A percentile compares a stretch with the other conserved stretches of the same genome.
Evolutionary conservation across 2,797 vertebrate species (phyloP).

Genomic region (Scarus forsteni): DNA sequence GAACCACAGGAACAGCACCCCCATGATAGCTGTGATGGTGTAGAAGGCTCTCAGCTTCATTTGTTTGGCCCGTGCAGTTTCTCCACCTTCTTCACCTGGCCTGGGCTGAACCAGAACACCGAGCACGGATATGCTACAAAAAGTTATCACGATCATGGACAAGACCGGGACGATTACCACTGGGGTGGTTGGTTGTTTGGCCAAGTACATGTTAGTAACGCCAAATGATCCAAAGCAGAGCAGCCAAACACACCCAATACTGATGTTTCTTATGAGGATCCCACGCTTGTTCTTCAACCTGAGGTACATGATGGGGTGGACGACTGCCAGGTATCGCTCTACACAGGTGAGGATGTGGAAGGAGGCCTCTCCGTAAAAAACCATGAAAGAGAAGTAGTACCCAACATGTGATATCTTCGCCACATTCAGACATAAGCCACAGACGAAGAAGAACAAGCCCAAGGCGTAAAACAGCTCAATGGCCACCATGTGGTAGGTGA

Average conservation of each 20-base stretch:
- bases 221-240: rapidly evolving
- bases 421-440: rapidly evolving
- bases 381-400: rapidly evolving
- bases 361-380: not conserved
- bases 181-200: rapidly evolving
- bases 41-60: conserved; percentile 21
- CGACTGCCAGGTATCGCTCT: conserved; percentile 45
- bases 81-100: not conserved
- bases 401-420: rapidly evolving
- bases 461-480: not conserved
- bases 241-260: conserved; percentile 22
- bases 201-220: rapidly evolving
- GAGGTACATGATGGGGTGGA: conserved; percentile 38
- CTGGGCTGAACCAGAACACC: conserved; percentile 27
- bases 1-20: conserved; percentile 2
- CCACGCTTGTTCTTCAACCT: not conserved
- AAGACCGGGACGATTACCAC: rapidly evolving
- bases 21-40: conserved; percentile 7
- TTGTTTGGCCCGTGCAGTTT: not conserved
- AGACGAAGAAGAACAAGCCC: rapidly evolving
- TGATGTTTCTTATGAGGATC: conserved; percentile 12
- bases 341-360: conserved; percentile 41
- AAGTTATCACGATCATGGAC: not conserved
- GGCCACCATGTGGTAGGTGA: conserved; percentile 21
- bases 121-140: conserved; percentile 40